phyloP scores from a whole-genome alignment of 1,140 invertebrate species.

The Galendromus occidentalis region DNA sequence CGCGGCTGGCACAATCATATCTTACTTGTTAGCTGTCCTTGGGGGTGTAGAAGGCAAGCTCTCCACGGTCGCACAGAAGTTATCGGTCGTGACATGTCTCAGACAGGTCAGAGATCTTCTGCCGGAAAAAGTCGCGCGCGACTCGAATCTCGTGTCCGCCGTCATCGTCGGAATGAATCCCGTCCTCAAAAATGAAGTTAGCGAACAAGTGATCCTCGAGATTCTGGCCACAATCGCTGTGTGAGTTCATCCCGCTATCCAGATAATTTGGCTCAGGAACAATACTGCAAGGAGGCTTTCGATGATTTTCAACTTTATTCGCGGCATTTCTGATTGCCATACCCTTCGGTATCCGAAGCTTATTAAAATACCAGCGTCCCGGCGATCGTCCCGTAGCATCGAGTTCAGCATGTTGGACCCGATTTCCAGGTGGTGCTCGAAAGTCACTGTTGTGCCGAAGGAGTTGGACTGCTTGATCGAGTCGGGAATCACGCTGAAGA shows the following conservation, averaged over 20 bases:
- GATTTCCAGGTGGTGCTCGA: background rate
- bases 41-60: background rate
- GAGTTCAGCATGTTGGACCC: background rate
- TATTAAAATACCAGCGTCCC: too few relatives aligned
- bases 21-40: background rate
- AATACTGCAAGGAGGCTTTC: too few relatives aligned
- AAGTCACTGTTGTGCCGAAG: background rate
- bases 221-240: background rate
- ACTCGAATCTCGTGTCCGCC: background rate
- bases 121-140: background rate
- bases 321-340: too few relatives aligned
- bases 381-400: too few relatives aligned
- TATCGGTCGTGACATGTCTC: background rate
- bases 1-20: background rate
- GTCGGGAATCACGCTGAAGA: background rate
- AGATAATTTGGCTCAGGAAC: too few relatives aligned
- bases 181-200: background rate
- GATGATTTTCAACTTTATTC: too few relatives aligned
- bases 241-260: background rate
- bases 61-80: background rate
- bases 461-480: background rate
- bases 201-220: slow-evolving; percentile 1
- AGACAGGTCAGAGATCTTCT: background rate
- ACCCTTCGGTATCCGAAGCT: too few relatives aligned
- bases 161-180: background rate